Evolutionary conservation across 37 sponge, comb jelly and placozoan genomes (phyloP).

Genomic region (Spongilla lacustris): DNA sequence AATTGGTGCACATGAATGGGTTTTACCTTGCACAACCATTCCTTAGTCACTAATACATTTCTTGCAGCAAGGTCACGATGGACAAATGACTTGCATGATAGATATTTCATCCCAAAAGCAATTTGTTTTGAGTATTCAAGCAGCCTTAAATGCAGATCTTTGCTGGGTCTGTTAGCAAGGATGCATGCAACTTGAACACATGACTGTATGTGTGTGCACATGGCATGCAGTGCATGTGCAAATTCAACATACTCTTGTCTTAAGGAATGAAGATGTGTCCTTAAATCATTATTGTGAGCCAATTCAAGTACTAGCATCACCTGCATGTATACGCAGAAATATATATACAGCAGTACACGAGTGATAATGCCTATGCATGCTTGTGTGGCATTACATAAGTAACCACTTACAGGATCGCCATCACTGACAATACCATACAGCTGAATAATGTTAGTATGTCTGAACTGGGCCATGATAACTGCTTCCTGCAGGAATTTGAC

Average conservation of each 20-base stretch:
- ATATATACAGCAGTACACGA: too few species aligned
- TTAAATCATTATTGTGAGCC: neutral
- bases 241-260: neutral
- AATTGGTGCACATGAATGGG: too few species aligned
- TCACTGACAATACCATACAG: constrained; percentile 21
- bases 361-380: neutral
- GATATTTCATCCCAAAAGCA: constrained; percentile 50
- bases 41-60: constrained; percentile 29
- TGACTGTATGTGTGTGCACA: too few species aligned
- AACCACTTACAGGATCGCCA: constrained; percentile 11
- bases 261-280: neutral
- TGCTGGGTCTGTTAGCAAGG: neutral
- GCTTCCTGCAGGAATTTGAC: constrained; percentile 36
- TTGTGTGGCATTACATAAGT: too few species aligned
- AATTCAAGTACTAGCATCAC: neutral
- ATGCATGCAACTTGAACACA: neutral
- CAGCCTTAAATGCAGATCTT: neutral
- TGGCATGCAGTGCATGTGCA: too few species aligned
- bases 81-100: constrained; percentile 26
- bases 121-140: constrained; percentile 34
- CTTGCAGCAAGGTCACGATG: constrained; percentile 57
- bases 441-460: constrained; percentile 24
- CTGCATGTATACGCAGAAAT: too few species aligned
- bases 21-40: constrained; percentile 25
- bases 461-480: constrained; percentile 36